Evolutionary conservation across 2,797 vertebrate genomes (phyloP), one percentile per base, ranked within the genome.

Genomic region (Syndactyla subalaris): DNA sequence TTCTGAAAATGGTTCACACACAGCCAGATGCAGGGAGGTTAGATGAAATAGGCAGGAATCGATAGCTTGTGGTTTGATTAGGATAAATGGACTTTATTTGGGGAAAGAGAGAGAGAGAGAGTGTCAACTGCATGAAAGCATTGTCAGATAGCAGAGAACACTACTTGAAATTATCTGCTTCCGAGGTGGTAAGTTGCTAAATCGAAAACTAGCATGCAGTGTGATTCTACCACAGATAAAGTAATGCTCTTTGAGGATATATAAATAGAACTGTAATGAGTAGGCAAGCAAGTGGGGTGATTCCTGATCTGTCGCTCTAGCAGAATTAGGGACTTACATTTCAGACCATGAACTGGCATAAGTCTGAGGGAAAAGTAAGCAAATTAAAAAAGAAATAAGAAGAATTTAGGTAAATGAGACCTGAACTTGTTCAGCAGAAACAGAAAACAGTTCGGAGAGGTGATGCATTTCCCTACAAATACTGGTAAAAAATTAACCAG

Each of bases 211-310:
- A 93, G 74, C 71, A 26, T 86, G 94, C 94, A 67, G 14, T 85
- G 94, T 89, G 93, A 97, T 96, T 95, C 89, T 94, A 68, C 91
- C 91, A 79, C 76, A 90, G 95, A 96, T 97, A 96, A 96, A 88
- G 71, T 90, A 90, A 95, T 74, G 74, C 59, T 95, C 71, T 96
- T 94, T 92, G 58, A 93, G 85, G 45, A 61, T 74, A 27, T 82
- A 96, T 95, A 96, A 96, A 96, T 96, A 95, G 94, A 92, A 92
- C 51, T 51, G 80, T 88, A 90, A 93, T 67, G 89, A 86, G 86
- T 71, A 94, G 80, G 41, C 80, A 86, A 48, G 67, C 66, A 90
- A 95, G 43, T 71, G 45, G 73, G 67, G 85, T 93, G 89, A 95
- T 95, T 95, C 88, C 93, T 92, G 80, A 73, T 93, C 85, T 95